Conservation (phyloP, 64 coral and sea anemone species). For the Anthopleura sola region DNA sequence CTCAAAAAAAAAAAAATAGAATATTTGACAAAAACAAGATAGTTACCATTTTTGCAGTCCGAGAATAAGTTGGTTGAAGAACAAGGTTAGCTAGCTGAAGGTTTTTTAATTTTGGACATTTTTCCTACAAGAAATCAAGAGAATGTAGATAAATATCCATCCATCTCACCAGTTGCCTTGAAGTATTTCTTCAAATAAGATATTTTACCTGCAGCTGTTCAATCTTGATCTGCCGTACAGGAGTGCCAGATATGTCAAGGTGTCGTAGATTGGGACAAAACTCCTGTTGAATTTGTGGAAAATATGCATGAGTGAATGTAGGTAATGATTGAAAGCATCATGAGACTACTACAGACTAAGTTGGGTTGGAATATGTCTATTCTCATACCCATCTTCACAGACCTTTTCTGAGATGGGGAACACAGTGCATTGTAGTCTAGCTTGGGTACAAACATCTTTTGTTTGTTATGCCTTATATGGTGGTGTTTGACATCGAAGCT, state of each 20-base stretch:
- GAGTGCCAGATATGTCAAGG: slow-evolving; percentile 22
- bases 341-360: too few relatives aligned
- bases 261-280: slow-evolving; percentile 11
- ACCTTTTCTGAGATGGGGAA: too few relatives aligned
- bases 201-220: slow-evolving; percentile 15
- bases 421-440: too few relatives aligned
- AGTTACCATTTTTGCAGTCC: neutral
- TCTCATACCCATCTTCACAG: too few relatives aligned
- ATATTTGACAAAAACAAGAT: neutral
- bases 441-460: too few relatives aligned
- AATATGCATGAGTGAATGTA: neutral
- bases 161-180: too few relatives aligned
- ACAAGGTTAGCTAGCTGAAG: neutral
- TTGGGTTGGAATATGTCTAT: too few relatives aligned
- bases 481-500: too few relatives aligned
- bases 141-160: neutral
- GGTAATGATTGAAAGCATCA: neutral
- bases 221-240: slow-evolving; percentile 20
- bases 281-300: neutral
- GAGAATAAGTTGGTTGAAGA: slow-evolving; percentile 16
- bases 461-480: too few relatives aligned
- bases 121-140: slow-evolving; percentile 3
- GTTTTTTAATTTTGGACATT: slow-evolving; percentile 5
- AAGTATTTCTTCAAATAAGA: neutral
- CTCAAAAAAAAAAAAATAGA: neutral